phyloP scores from a whole-genome alignment of 2,797 vertebrate species.

The Xerus rutilus region DNA sequence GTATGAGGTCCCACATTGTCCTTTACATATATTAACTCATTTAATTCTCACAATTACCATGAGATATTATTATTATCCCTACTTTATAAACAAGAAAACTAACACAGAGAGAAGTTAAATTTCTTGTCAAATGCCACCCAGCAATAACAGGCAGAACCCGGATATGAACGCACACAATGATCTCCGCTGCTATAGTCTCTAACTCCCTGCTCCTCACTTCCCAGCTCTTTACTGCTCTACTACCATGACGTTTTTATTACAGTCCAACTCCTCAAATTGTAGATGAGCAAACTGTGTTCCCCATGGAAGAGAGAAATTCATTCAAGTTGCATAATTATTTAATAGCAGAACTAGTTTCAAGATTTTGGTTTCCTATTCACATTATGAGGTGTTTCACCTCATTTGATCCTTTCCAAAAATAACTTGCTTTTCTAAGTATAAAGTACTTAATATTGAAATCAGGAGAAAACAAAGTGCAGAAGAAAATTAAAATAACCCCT shows the following conservation, averaged over 20 bases:
- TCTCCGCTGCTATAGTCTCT: neutral
- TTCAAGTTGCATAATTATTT: conserved; percentile 30
- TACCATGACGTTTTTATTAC: neutral
- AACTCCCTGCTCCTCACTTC: neutral
- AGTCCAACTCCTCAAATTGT: neutral
- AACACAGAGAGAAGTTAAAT: conserved; percentile 10
- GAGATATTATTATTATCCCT: conserved; percentile 16
- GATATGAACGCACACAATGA: neutral
- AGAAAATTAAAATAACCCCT: conserved; percentile 51
- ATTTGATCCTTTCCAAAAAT: conserved; percentile 28
- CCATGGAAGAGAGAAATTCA: conserved; percentile 28
- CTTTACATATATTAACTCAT: conserved; percentile 13
- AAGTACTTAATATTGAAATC: conserved; percentile 22
- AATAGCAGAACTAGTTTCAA: neutral
- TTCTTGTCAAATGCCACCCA: conserved; percentile 42
- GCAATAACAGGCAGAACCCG: neutral
- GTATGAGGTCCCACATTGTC: conserved; percentile 17
- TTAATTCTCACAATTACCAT: conserved; percentile 13
- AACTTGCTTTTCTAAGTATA: neutral
- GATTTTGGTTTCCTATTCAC: conserved; percentile 3
- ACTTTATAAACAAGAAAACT: conserved; percentile 44
- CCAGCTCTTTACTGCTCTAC: neutral
- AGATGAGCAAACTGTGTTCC: conserved; percentile 37
- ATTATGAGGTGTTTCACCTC: neutral
- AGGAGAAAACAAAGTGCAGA: conserved; percentile 18